Base-by-base conservation (phyloP, 1,140 invertebrate species). In the Bombus soroeensis region DNA sequence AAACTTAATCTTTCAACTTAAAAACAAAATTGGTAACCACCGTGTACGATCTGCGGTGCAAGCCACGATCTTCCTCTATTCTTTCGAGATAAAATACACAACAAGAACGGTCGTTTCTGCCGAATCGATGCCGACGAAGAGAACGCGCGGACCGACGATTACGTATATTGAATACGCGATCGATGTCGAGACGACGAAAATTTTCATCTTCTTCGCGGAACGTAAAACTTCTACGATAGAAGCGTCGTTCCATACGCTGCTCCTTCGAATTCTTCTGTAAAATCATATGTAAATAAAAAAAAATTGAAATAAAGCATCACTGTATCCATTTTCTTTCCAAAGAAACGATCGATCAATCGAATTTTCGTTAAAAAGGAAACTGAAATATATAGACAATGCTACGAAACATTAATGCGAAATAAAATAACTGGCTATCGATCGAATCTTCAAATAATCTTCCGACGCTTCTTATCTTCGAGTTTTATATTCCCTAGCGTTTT, bases 11-110 rank as follows among this genome's bases (percentile, higher is more conserved):
- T 87, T 83, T 89, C 83, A 91, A 92, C 89, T 91, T 92, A 92
- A 92, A 91, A 93, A 89, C 87, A 90, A 91, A 91, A 93, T 88
- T 93, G 92, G 92, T 93, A 93, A 93, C 92, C 87, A 93, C 85
- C 71, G 85, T 87, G 75, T 22, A 85, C 81, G 76, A 84, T 74
- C 53, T 47, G 83, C 83, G 71, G 72, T 83, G 87, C 86, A 68
- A 83, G 83, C 81, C 81, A 83, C 87, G 41, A 71, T 37, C 32
- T 73, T 64, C 39, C 66, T 73, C 53, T 64, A 53, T 53, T 66
- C 39, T 39, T 25, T 41, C 57, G 12, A 59, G 43, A 25, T 64
- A 72, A 62, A 28, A n/a, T n/a, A 13, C 59, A n/a, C 68, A 79
- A 84, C 75, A 62, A 59, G 68, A 72, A 72, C 34, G 70, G 43